Base-by-base conservation (phyloP, 2,888 invertebrate genomes). In the Allygus modestus region DNA sequence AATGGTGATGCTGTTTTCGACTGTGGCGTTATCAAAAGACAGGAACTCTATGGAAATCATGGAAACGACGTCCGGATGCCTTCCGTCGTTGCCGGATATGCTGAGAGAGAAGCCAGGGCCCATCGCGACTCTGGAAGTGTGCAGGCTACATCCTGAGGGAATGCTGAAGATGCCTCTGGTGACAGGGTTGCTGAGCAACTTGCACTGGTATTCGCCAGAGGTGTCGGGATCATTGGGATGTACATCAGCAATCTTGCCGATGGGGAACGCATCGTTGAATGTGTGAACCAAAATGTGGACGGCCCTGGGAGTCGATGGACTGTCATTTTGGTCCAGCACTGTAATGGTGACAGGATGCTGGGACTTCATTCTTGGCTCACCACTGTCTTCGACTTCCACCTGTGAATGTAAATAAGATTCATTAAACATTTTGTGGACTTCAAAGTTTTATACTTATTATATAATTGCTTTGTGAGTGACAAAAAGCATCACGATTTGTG, bases 211-310 rank as follows among this genome's bases (percentile, higher is more conserved):
- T 89, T 97, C 95, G 2, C 98, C 98, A 81, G 94, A 94, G n/a
- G 94, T 93, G 90, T 99, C 98, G 0, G 95, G 94, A 91, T 99
- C 99, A 89, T 97, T 96, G 0, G 99, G 99, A 90, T 95, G 96
- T 0, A 98, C 96, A 90, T 97, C 94, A 9, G 97, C 98, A 86
- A 99, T 95, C 91, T 95, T 96, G n/a, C 96, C 96, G 28, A 93
- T 89, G 0, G 97, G 96, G 88, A 95, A 93, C 86, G 93, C 92
- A 83, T 94, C 94, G 88, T 97, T 95, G 88, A 96, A 95, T 0
- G 95, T 92, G 89, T 96, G 94, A 0, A 97, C 94, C 79, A 96
- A 91, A 26, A 97, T 93, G 88, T 96, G 96, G 0, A 96, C 96
- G 12, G 95, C 95, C 88, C 98, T 93, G 26, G 97, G 93, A 0